Base-by-base conservation (phyloP, 2,888 invertebrate genomes). In the Heterodera filipjevi region DNA sequence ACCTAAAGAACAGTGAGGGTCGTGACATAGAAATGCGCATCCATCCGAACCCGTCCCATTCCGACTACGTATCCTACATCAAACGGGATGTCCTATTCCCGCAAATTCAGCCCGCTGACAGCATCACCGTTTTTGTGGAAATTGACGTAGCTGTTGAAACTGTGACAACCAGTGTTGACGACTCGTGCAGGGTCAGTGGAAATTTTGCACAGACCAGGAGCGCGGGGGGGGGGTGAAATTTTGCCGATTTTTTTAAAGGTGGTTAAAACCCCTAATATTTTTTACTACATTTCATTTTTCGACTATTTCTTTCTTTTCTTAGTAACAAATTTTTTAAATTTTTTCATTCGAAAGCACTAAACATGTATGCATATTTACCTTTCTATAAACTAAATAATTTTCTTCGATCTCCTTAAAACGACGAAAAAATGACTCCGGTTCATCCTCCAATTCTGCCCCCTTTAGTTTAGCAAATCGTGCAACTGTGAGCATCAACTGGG, bases 141-240 rank as follows among this genome's bases (percentile, higher is more conserved):
- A 89, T 89, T 59, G 89, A 89, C 76, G 89, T 89, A 2, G 89
- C 89, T 27, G 89, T 89, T 19, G 89, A 89, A 80, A 89, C 89
- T 8, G 81, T 89, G 14, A 89, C 89, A 1, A 89, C 89, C 19
- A 84, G 80, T 70, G 80, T 82, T 53, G 87, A 83, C n/a, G 86
- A 89, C 66, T 84, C 84, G 19, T 77, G 82, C 22, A 35, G 73
- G 53, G 83, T 83, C n/a, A 78, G 76, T 33, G 39, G 30, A 72
- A 66, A 27, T 66, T 66, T 66, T n/a, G n/a, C n/a, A n/a, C n/a
- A n/a, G n/a, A n/a, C n/a, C n/a, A n/a, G n/a, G n/a, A n/a, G n/a
- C n/a, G n/a, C n/a, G n/a, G n/a, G n/a, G n/a, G n/a, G n/a, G n/a
- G n/a, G n/a, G n/a, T n/a, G n/a, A 27, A 1, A 30, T 30, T 33